Percentiles rank a stretch among this genome's conserved stretches.
Evolutionary conservation across 2,113 vertebrate species (phyloP).

Genomic region (Salvator merianae): DNA sequence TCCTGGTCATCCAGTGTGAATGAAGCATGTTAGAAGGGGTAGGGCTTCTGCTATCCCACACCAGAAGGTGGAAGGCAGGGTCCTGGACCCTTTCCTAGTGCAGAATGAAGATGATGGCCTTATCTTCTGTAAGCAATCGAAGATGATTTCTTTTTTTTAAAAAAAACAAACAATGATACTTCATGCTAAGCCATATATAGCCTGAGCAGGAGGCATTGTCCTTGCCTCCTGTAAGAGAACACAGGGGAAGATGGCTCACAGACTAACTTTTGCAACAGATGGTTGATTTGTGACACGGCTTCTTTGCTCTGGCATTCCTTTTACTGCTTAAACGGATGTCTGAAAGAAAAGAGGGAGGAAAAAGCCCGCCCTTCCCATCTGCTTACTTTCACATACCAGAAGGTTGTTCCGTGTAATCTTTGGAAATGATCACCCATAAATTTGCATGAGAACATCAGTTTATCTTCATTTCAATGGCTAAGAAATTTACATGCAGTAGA

Average conservation of each 20-base stretch:
- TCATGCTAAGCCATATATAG: background rate
- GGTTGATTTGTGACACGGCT: slow-evolving; percentile 23
- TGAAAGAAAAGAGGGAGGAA: slow-evolving; percentile 18
- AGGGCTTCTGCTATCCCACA: too few species aligned
- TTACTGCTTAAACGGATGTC: slow-evolving; percentile 20
- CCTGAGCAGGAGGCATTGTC: background rate
- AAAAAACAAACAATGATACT: background rate
- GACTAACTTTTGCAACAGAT: slow-evolving; percentile 37
- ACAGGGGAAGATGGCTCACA: background rate
- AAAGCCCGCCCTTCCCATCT: slow-evolving; percentile 15
- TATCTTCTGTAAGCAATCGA: too few species aligned
- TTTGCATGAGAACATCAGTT: slow-evolving; percentile 19
- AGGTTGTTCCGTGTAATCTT: slow-evolving; percentile 34
- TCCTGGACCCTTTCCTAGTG: too few species aligned
- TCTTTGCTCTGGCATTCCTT: slow-evolving; percentile 12
- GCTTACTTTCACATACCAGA: slow-evolving; percentile 29
- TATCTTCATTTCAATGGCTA: background rate
- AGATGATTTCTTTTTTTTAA: background rate
- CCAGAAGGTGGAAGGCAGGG: too few species aligned
- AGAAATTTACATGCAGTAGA: background rate
- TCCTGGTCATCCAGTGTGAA: too few species aligned
- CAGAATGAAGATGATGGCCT: too few species aligned
- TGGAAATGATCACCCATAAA: slow-evolving; percentile 18
- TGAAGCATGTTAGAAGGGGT: too few species aligned
- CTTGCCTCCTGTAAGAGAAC: slow-evolving; percentile 18